A percentile compares a stretch with the other conserved stretches of the same genome.
Conservation (phyloP, 2,797 vertebrate species). For the Chanos chanos region DNA sequence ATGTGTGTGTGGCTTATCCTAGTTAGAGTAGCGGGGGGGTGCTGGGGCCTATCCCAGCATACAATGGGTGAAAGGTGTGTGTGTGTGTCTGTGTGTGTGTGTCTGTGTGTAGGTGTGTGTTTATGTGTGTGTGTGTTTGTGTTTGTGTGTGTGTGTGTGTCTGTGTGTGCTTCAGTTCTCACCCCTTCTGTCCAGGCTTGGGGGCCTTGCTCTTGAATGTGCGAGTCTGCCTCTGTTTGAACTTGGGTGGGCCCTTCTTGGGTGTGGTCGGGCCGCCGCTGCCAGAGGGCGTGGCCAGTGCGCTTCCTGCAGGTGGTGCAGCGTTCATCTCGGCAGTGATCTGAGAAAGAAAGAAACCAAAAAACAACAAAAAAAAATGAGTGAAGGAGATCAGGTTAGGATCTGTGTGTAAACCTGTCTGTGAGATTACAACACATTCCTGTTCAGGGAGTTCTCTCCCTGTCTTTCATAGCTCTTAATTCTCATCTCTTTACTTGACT, state of each 20-base stretch:
- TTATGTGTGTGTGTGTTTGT: neutral
- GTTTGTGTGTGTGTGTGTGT: neutral
- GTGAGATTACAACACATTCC: too few relatives aligned
- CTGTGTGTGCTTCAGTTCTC: slow-evolving; percentile 6
- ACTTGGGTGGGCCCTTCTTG: slow-evolving; percentile 78
- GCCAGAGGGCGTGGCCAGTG: slow-evolving; percentile 54
- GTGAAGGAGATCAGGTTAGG: neutral
- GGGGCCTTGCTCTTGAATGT: slow-evolving; percentile 83
- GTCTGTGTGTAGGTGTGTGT: neutral
- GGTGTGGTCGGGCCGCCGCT: slow-evolving; percentile 70
- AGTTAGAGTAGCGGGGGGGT: too few relatives aligned
- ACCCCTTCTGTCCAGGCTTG: slow-evolving; percentile 79
- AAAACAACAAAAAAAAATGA: neutral
- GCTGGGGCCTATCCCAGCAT: too few relatives aligned
- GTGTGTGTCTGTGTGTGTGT: neutral
- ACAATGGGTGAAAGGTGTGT: neutral
- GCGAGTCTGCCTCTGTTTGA: slow-evolving; percentile 78
- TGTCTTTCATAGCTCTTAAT: neutral
- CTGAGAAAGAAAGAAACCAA: slow-evolving; percentile 28
- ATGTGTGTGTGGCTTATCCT: too few relatives aligned
- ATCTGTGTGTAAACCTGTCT: too few relatives aligned
- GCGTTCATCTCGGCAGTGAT: slow-evolving; percentile 63
- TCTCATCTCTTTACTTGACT: neutral
- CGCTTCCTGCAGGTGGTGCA: slow-evolving; percentile 68
- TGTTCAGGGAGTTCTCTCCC: too few relatives aligned